Evolutionary conservation across 1,140 invertebrate genomes (phyloP).

Genomic region (Druon quercuslanigerum): DNA sequence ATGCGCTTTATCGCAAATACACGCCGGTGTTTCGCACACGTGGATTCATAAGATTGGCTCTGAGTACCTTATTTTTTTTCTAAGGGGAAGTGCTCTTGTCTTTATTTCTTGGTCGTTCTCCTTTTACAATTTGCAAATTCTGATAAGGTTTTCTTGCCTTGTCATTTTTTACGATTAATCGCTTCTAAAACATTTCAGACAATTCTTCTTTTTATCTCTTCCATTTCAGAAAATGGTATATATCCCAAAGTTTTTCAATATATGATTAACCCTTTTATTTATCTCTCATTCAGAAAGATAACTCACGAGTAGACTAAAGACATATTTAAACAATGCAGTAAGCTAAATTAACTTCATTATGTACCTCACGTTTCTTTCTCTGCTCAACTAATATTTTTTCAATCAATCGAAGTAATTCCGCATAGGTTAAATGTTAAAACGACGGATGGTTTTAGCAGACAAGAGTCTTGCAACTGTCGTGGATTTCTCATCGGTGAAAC

Average conservation of each 20-base stretch:
- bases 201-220: not conserved
- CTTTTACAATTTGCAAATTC: no score
- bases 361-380: slow-evolving; percentile 8
- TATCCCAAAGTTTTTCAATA: not conserved
- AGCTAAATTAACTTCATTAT: not conserved
- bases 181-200: no score
- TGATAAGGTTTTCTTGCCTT: no score
- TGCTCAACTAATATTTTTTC: not conserved
- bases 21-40: slow-evolving; percentile 15
- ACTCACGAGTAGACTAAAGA: not conserved
- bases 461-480: not conserved
- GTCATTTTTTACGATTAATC: no score
- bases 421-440: slow-evolving; percentile 12
- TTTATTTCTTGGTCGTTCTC: no score
- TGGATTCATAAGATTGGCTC: slow-evolving; percentile 16
- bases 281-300: not conserved
- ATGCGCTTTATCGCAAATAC: slow-evolving; percentile 23
- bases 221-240: not conserved
- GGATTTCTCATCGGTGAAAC: not conserved
- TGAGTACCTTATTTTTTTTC: not conserved
- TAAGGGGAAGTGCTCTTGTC: no score
- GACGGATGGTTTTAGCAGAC: not conserved
- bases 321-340: not conserved
- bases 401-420: not conserved
- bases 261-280: not conserved